A percentile compares a stretch with the other conserved stretches of the same genome.
Evolutionary conservation across 2,113 vertebrate genomes (phyloP).

Genomic region (Coryphaenoides rupestris): DNA sequence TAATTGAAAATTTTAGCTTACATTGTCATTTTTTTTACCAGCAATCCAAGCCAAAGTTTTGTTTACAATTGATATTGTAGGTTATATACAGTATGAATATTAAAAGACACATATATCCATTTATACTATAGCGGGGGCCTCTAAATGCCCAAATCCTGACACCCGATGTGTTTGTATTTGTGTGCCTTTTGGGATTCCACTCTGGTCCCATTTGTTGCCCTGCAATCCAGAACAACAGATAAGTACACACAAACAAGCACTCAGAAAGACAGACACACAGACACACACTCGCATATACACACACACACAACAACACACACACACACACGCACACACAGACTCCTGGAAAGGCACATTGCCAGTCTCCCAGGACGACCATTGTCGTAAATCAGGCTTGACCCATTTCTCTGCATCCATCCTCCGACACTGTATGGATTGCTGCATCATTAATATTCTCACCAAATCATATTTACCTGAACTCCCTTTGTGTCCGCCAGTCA

Average conservation of each 20-base stretch:
- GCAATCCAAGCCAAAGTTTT: no score
- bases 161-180: no score
- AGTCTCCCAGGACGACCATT: slow-evolving; percentile 49
- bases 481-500: slow-evolving; percentile 50
- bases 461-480: slow-evolving; percentile 60
- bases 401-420: slow-evolving; percentile 52
- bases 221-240: slow-evolving; percentile 13
- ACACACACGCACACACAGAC: slow-evolving; percentile 41
- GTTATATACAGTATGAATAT: no score
- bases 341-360: slow-evolving; percentile 47
- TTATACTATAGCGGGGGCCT: no score
- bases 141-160: no score
- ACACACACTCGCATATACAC: slow-evolving; percentile 35
- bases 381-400: slow-evolving; percentile 66
- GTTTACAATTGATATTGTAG: no score
- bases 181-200: slow-evolving; percentile 4
- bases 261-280: slow-evolving; percentile 25
- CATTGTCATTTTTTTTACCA: no score
- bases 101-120: no score
- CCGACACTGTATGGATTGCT: slow-evolving; percentile 49
- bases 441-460: slow-evolving; percentile 58
- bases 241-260: slow-evolving; percentile 25
- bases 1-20: no score
- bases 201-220: slow-evolving; percentile 37
- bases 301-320: slow-evolving; percentile 26